Base-by-base conservation (phyloP, 2,113 vertebrate species). In the Sander lucioperca region DNA sequence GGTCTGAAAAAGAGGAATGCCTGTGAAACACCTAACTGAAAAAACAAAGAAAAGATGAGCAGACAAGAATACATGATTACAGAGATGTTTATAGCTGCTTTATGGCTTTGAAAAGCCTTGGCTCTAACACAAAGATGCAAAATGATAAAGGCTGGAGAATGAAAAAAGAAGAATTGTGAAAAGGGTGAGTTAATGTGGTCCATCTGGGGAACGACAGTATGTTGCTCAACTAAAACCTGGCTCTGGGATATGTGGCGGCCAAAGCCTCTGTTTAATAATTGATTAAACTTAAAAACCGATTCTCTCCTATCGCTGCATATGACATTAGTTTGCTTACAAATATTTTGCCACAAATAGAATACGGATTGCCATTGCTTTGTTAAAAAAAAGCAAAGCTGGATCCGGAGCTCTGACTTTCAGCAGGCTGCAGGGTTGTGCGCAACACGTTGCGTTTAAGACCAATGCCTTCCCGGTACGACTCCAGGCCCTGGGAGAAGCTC, bases 81-180 rank as follows among this genome's bases (percentile, higher is more conserved):
- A 57, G 36, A 72, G 62, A 82, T 59, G 67, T 89, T 86, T 87
- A 75, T 66, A 87, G 86, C 78, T 89, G 84, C 80, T 80, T 88
- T 77, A 85, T 45, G 74, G 79, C 78, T 87, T 86, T 66, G 59
- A 87, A 90, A 86, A 84, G 70, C 62, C 30, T 33, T 79, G 83
- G 88, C 85, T 64, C 66, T 11, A 64, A 91, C 89, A 88, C 91
- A 92, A 91, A 91, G 93, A 88, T 89, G 63, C 79, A 83, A 73
- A 90, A 91, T 83, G 84, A 92, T 90, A 93, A 93, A 93, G 85
- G 73, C 80, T 84, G 74, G 65, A 82, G 82, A 91, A 86, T 56
- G 70, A 91, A 89, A 91, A 86, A 67, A 86, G 68, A 89, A 90
- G 87, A 86, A 83, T 73, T 79, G 80, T 83, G 75, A 90, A 90